phyloP scores from a whole-genome alignment of 2,797 vertebrate species.

The Scyliorhinus canicula region DNA sequence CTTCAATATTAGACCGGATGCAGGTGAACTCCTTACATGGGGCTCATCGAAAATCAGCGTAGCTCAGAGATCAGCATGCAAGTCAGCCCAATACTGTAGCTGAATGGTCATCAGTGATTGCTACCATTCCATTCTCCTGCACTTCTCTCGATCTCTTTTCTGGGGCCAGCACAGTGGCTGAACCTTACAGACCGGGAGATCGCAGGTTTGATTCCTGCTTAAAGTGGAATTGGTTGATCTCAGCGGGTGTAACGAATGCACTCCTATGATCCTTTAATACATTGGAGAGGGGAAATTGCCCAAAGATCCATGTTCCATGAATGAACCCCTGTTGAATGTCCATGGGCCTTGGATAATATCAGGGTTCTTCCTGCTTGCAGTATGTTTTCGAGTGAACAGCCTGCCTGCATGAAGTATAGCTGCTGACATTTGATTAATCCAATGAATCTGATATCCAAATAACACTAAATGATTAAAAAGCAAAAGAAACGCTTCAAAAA shows the following conservation, averaged over 20 bases:
- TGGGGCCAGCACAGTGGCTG: background rate
- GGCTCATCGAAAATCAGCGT: background rate
- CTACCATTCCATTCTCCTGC: background rate
- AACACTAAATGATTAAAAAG: background rate
- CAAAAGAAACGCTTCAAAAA: background rate
- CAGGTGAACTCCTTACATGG: background rate
- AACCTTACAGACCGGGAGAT: background rate
- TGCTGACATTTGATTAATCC: background rate
- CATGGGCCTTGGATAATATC: background rate
- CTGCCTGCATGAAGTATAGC: background rate
- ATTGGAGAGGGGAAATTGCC: background rate
- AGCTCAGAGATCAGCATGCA: background rate
- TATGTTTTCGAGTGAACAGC: background rate
- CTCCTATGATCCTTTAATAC: background rate
- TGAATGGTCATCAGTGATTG: background rate
- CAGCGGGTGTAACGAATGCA: no score
- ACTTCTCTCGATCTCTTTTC: background rate
- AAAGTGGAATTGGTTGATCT: background rate
- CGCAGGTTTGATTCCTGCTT: background rate
- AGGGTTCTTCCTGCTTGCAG: background rate
- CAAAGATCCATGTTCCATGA: background rate
- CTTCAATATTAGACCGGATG: background rate
- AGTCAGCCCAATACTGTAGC: background rate
- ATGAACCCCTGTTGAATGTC: background rate
- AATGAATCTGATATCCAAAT: background rate